Conservation (phyloP, 2,888 invertebrate species). For the Empis livida region DNA sequence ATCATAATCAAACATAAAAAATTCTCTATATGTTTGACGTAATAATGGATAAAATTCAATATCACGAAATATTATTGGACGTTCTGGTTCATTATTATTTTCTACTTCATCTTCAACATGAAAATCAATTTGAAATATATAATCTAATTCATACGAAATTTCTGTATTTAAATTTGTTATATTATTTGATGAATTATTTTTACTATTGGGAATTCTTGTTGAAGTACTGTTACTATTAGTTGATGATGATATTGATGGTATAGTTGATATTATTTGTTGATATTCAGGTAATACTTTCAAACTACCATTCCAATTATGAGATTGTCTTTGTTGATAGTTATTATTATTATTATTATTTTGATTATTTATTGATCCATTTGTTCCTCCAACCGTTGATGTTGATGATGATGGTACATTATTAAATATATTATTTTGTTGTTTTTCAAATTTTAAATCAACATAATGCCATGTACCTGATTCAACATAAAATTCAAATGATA, state of each 20-base stretch:
- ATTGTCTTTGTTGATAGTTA: conserved; percentile 6
- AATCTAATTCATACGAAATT: conserved; percentile 17
- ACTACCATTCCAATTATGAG: conserved; percentile 5
- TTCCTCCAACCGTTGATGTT: conserved; percentile 2
- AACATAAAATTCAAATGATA: conserved; percentile 40
- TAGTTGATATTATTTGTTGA: neutral
- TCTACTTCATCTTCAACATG: conserved; percentile 12
- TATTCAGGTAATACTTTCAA: too few species aligned
- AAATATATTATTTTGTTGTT: conserved; percentile 2
- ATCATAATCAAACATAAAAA: conserved; percentile 65
- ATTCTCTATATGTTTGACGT: conserved; percentile 54
- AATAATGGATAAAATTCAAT: conserved; percentile 34
- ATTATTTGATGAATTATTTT: conserved; percentile 5
- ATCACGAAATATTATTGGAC: conserved; percentile 19
- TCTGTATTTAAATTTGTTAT: neutral
- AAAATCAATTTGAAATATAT: conserved; percentile 24
- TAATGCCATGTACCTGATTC: conserved; percentile 49
- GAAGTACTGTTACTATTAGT: too few species aligned
- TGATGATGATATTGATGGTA: conserved; percentile 5
- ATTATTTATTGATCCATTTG: conserved; percentile 2
- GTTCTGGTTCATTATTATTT: conserved; percentile 14
- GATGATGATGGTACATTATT: conserved; percentile 5
- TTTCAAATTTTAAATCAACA: conserved; percentile 34
- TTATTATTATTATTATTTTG: conserved; percentile 1
- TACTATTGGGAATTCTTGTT: too few species aligned